Base-by-base conservation (phyloP, 1,140 invertebrate species). In the Leptonema lineaticorne region DNA sequence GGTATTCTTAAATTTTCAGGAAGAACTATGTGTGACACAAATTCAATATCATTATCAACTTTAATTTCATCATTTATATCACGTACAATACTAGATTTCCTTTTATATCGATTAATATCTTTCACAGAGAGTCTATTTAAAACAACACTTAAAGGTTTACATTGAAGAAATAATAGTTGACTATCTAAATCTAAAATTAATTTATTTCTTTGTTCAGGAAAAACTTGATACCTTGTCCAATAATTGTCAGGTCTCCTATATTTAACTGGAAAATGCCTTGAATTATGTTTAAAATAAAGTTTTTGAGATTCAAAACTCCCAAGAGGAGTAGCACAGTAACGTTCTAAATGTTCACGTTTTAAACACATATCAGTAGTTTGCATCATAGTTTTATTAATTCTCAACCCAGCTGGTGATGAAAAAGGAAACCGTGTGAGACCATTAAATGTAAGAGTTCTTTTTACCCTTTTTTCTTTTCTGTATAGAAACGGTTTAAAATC, bases 171-270 rank as follows among this genome's bases (percentile, higher is more conserved):
- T 37, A 80, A 72, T 50, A 83, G 71, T 69, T 83, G 81, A 28
- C 75, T 77, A 45, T 79, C 78, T 64, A 82, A 56, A 76, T 82
- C 80, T 56, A 83, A 76, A 73, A 81, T 64, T 62, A 74, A 73
- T 66, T 81, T 82, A 24, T 80, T 77, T 70, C 79, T 75, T 65
- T 82, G 80, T 60, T 78, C 64, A 14, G 78, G 78, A 67, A 82
- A 82, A 6, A 74, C 69, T 58, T 82, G 76, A 58, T 68, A 75
- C 41, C 81, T 70, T 9, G 76, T 74, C 81, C 80, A 83, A 71
- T 82, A 81, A 69, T 79, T 78, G 60, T 81, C 80, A 3, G 81
- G 81, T 62, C 78, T 72, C 69, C 78, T 77, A 63, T 80, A 83
- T 72, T 77, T 75, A 11, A 80, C 70, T 14, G 81, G 81, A 74